phyloP scores from a whole-genome alignment of 2,797 vertebrate genomes.

The Xerus rutilus region DNA sequence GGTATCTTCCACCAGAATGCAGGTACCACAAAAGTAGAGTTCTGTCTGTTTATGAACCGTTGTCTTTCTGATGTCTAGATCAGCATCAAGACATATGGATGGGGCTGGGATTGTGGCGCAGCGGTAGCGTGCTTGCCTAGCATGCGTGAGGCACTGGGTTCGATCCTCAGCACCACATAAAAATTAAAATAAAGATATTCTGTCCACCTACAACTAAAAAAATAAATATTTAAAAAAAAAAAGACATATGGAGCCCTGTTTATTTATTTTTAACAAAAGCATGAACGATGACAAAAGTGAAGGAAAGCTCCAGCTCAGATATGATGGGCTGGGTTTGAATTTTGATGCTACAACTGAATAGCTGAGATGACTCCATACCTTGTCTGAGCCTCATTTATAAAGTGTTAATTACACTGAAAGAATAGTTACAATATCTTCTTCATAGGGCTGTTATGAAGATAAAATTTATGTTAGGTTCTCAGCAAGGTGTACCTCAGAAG shows the following conservation, averaged over 20 bases:
- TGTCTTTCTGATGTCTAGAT: not conserved
- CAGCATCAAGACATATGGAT: too few species aligned
- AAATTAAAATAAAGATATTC: too few species aligned
- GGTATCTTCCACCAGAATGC: not conserved
- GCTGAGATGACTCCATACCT: not conserved
- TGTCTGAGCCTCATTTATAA: not conserved
- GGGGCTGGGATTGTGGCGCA: too few species aligned
- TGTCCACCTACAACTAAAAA: too few species aligned
- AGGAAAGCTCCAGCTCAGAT: not conserved
- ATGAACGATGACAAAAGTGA: not conserved
- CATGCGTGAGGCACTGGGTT: too few species aligned
- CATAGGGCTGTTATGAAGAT: not conserved
- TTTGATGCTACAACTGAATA: not conserved
- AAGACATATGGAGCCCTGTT: too few species aligned
- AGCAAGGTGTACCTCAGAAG: not conserved
- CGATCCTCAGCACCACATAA: too few species aligned
- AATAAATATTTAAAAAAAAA: too few species aligned
- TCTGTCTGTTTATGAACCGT: not conserved
- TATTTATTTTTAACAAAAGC: not conserved
- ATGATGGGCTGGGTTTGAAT: not conserved
- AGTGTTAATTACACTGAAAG: not conserved
- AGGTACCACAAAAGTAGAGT: not conserved
- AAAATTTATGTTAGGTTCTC: not conserved
- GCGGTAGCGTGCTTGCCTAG: too few species aligned
- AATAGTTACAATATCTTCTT: not conserved